Percentiles rank a stretch among this genome's conserved stretches.
Conservation (phyloP, 2,888 invertebrate genomes). For the Poecilobothrus nobilitatus region DNA sequence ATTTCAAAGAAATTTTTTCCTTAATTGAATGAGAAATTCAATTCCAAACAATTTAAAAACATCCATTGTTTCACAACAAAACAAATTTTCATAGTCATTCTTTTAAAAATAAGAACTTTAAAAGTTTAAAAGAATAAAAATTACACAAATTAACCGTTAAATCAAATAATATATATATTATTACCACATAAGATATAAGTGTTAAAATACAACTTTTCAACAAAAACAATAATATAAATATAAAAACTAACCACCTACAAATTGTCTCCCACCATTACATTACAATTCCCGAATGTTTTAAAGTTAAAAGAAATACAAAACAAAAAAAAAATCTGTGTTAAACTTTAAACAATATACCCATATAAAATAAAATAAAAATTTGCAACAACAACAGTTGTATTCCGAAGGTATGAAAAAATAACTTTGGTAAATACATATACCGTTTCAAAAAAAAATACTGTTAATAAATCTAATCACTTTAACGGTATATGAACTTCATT, state of each 20-base stretch:
- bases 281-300: too few species aligned
- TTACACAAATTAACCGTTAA: not conserved
- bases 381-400: too few species aligned
- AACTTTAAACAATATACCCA: not conserved
- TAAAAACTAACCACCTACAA: too few species aligned
- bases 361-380: too few species aligned
- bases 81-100: not conserved
- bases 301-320: not conserved
- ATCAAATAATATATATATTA: not conserved
- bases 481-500: constrained; percentile 4
- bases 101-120: not conserved
- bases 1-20: not conserved
- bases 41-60: not conserved
- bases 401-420: too few species aligned
- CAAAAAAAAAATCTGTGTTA: not conserved
- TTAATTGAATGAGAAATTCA: not conserved
- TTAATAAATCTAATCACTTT: constrained; percentile 1
- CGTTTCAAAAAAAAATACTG: not conserved
- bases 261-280: too few species aligned
- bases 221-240: not conserved
- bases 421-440: too few species aligned
- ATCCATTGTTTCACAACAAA: not conserved
- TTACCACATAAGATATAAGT: not conserved
- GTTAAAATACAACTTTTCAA: not conserved
- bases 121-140: not conserved